Base-by-base conservation (phyloP, 1,140 invertebrate species). In the Ips nitidus region DNA sequence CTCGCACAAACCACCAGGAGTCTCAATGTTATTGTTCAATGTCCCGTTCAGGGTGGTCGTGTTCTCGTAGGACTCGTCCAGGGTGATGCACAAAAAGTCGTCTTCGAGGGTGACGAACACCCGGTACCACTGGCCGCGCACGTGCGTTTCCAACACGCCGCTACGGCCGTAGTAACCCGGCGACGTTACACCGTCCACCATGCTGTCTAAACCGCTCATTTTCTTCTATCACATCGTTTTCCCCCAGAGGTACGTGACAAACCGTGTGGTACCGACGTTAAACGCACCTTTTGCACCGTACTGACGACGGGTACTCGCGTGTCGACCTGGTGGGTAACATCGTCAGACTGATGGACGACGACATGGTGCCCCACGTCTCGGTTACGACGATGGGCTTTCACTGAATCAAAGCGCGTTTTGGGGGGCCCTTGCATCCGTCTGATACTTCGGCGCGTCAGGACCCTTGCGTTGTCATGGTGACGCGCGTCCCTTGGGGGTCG, bases 61-160 rank as follows among this genome's bases (percentile, higher is more conserved):
- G 47, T 87, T 85, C 68, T 93, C 91, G 76, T 89, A 90, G 36
- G 86, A 89, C 77, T 95, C 93, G 79, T 98, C 94, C 40, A 98
- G 83, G 71, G 91, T 94, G 52, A 98, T 91, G 71, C 91, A 94
- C 8, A 99, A 82, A 78, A 93, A 95, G 79, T 98, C 96, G 72
- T 97, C 96, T 81, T 98, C 94, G 8, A 98, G 83, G 1, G 92
- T 91, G 61, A 94, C 94, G 78, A 92, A 90, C 6, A 98, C 94
- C 37, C 91, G 87, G 79, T 96, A 95, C 96, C 96, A 98, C 77
- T 94, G 91, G 58, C 93, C 93, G 41, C 95, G 89, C 22, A 97
- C 92, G 75, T 92, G 87, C 6, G 97, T 96, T 81, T 98, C 95
- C 63, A 98, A 82, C 56, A 92, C 82, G 39, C 94, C 94, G 64